Evolutionary conservation across 2,797 vertebrate species (phyloP), one percentile per base, ranked within the genome.

Genomic region (Zalophus californianus): DNA sequence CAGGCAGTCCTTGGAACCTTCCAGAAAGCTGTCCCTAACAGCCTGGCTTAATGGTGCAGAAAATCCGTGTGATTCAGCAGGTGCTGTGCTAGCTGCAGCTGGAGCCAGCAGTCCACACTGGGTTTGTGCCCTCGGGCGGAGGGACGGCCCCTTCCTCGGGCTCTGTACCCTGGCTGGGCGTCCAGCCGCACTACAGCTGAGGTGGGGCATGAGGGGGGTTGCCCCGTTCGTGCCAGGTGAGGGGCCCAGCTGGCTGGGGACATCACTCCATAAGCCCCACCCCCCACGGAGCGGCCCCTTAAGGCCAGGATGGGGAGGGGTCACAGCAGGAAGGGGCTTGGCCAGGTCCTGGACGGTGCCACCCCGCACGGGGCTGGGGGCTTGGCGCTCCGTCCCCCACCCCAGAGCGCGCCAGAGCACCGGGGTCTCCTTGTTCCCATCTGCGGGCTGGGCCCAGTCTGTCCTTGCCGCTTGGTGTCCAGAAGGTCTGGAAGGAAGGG

Each of bases 121-220:
- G 87, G 60, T 29, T 96, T 52, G 96, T 90, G 94, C 98, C 97
- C 98, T 98, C 93, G 98, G 97, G 82, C 97, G 98, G 96, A 96
- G 97, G 27, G 96, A 29, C 11, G 2, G 29, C 16, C 13, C 58
- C 16, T 16, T 14, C 44, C 8, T 6, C 0, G 16, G 27, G 15
- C 15, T 10, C n/a, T 82, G 52, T 23, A n/a, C 86, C 56, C 2
- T 48, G n/a, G 0, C 41, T 27, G 7, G 21, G 1, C 18, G 54
- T n/a, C 41, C 2, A 2, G 54, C 23, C 11, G 7, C 5, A 18
- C 52, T 15, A 16, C 29, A 60, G 38, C 68, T 12, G 11, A 70
- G 35, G 4, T 20, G 68, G 21, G 66, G 8, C n/a, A 3, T 66
- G 32, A n/a, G 60, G 87, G 72, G 29, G 16, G 23, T 56, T 23